Percentiles rank a stretch among this genome's conserved stretches.
These are phyloP conservation scores for Dendrolimus kikuchii DNA, from an alignment of 1,140 invertebrate genomes.

Conservation along the genomic window DNA sequence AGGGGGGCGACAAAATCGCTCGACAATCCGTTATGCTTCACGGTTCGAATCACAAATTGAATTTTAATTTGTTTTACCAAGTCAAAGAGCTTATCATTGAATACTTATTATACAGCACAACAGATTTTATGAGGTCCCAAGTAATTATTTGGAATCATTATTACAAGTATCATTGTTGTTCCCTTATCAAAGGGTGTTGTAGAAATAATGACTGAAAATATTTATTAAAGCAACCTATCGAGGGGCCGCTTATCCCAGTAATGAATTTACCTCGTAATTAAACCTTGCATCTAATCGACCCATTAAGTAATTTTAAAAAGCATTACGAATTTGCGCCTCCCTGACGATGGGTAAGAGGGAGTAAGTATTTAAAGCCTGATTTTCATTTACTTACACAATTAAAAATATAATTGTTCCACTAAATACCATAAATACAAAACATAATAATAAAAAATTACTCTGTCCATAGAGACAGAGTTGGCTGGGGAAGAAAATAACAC, in stretches of 20 bases:
- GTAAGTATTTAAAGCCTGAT: no score
- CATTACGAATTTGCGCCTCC: constrained; percentile 34
- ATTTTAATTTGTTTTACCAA: constrained; percentile 66
- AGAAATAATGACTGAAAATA: no score
- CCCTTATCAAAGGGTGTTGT: no score
- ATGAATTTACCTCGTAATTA: constrained; percentile 40
- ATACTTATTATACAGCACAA: constrained; percentile 52
- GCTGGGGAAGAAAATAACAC: no score
- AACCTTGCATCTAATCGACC: constrained; percentile 49
- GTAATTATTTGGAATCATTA: constrained; percentile 30
- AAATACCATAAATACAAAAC: no score
- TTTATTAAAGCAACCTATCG: not conserved
- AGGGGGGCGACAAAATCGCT: constrained; percentile 58
- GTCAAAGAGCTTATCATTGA: constrained; percentile 59
- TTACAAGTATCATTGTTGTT: constrained; percentile 7
- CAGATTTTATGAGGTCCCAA: constrained; percentile 38
- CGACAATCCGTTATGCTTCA: constrained; percentile 62
- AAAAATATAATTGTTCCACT: no score
- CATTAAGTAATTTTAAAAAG: constrained; percentile 63
- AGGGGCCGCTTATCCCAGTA: constrained; percentile 17
- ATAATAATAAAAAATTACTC: no score
- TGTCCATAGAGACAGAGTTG: no score
- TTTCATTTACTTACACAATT: no score
- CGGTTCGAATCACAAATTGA: constrained; percentile 63
- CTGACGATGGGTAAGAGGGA: no score